phyloP scores from a whole-genome alignment of 2,888 invertebrate species.

The Agrotis clavis region DNA sequence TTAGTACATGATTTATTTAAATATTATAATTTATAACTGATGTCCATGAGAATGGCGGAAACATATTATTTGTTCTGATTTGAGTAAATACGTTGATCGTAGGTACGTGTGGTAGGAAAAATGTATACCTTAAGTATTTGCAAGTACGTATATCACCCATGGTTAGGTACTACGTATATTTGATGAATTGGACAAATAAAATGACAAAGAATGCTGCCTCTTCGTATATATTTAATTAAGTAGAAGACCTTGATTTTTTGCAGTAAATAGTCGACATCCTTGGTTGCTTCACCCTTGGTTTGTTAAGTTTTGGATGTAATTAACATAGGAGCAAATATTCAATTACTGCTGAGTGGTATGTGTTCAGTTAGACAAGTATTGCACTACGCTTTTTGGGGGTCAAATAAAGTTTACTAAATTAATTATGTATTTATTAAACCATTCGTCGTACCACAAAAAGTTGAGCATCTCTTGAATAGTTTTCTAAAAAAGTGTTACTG shows the following conservation, averaged over 20 bases:
- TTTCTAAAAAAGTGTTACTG: too few relatives aligned
- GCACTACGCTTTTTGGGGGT: not conserved
- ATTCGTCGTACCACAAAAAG: too few relatives aligned
- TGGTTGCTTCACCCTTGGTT: constrained; percentile 12
- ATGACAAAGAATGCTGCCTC: constrained; percentile 39
- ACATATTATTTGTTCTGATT: constrained; percentile 34
- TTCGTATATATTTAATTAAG: constrained; percentile 46
- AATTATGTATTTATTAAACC: too few relatives aligned
- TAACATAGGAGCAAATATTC: constrained; percentile 15
- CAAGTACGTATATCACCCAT: constrained; percentile 19
- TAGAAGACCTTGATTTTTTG: constrained; percentile 45
- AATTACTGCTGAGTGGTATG: constrained; percentile 1
- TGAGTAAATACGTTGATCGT: constrained; percentile 39
- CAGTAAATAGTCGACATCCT: constrained; percentile 21
- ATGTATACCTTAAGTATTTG: constrained; percentile 17
- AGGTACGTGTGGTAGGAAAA: constrained; percentile 22
- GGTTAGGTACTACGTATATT: constrained; percentile 39
- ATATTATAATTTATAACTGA: constrained; percentile 3
- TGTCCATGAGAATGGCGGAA: constrained; percentile 48
- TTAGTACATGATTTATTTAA: constrained; percentile 6
- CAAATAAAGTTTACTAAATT: not conserved
- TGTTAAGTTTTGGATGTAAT: constrained; percentile 26
- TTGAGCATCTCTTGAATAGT: too few relatives aligned
- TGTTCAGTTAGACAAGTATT: not conserved
- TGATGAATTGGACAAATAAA: constrained; percentile 46